Conservation (phyloP, 2,797 vertebrate genomes). For the Melanotaenia maccullochi region DNA sequence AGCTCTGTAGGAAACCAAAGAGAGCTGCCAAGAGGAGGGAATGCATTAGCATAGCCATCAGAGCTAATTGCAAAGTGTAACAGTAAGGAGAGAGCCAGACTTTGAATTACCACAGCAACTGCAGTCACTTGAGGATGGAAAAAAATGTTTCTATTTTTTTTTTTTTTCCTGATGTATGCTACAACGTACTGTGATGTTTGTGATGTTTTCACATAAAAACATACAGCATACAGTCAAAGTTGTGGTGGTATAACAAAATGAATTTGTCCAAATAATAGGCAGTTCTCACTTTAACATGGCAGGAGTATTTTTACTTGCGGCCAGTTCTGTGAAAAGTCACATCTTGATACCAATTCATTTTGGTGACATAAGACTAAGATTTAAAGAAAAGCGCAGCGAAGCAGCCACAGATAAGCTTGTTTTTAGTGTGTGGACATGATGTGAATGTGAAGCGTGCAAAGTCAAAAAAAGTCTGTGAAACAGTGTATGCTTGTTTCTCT, state of each 20-base stretch:
- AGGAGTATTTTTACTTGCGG: slow-evolving; percentile 35
- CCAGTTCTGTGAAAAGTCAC: slow-evolving; percentile 48
- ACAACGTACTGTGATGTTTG: slow-evolving; percentile 31
- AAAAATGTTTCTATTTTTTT: slow-evolving; percentile 8
- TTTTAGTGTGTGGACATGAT: slow-evolving; percentile 54
- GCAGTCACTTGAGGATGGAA: slow-evolving; percentile 1
- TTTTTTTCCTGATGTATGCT: slow-evolving; percentile 11
- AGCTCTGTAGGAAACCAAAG: slow-evolving; percentile 37
- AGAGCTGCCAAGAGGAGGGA: slow-evolving; percentile 36
- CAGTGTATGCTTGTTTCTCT: slow-evolving; percentile 7
- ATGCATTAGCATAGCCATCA: slow-evolving; percentile 58
- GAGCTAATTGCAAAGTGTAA: slow-evolving; percentile 48
- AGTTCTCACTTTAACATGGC: slow-evolving; percentile 47
- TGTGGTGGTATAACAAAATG: slow-evolving; percentile 25
- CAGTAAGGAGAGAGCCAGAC: slow-evolving; percentile 22
- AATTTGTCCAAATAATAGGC: slow-evolving; percentile 42
- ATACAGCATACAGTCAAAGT: slow-evolving; percentile 40
- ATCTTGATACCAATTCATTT: slow-evolving; percentile 50
- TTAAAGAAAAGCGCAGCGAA: slow-evolving; percentile 54
- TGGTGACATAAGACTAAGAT: slow-evolving; percentile 53
- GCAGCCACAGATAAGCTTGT: slow-evolving; percentile 62
- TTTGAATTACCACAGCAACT: slow-evolving; percentile 40
- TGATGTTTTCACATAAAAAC: slow-evolving; percentile 46
- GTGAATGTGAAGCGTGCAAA: slow-evolving; percentile 59
- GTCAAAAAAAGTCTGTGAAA: slow-evolving; percentile 60